These are phyloP conservation scores for Orchesella cincta DNA, from an alignment of 1,140 invertebrate genomes.

Conservation along the genomic window DNA sequence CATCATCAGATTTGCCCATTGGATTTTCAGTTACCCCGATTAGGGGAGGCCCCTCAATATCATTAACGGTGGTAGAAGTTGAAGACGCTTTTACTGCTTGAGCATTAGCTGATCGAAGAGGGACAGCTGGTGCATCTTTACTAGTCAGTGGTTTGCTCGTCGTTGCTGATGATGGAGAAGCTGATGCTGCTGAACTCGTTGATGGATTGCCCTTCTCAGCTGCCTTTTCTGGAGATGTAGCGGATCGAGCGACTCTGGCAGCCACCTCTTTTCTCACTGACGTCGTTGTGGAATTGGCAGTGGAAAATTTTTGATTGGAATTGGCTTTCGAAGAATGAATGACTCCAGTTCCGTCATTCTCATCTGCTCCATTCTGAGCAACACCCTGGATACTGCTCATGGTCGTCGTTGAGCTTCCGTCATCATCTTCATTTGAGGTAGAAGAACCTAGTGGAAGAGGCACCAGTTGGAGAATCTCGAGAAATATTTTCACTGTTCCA, in stretches of 20 bases:
- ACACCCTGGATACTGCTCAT: neutral
- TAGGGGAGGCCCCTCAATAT: neutral
- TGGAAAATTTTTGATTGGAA: conserved; percentile 12
- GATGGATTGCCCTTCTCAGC: neutral
- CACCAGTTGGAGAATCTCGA: conserved; percentile 9
- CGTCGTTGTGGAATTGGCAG: neutral
- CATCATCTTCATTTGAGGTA: neutral
- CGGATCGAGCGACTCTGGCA: neutral
- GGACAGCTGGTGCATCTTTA: conserved; percentile 9
- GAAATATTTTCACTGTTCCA: conserved; percentile 17
- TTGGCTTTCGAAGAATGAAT: neutral
- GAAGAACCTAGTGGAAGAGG: neutral
- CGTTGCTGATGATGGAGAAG: conserved; percentile 4
- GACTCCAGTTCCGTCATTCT: neutral
- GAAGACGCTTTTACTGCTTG: neutral
- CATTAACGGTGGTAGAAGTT: neutral
- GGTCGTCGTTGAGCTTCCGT: neutral
- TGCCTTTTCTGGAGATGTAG: neutral
- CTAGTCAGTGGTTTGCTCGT: neutral
- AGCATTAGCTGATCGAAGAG: neutral
- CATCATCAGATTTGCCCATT: neutral
- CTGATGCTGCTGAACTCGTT: conserved; percentile 8
- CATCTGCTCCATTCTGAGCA: neutral
- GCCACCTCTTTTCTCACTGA: neutral
- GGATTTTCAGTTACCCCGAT: neutral